These are phyloP conservation scores for Perccottus glenii DNA, from an alignment of 2,113 vertebrate genomes.

Conservation along the genomic window DNA sequence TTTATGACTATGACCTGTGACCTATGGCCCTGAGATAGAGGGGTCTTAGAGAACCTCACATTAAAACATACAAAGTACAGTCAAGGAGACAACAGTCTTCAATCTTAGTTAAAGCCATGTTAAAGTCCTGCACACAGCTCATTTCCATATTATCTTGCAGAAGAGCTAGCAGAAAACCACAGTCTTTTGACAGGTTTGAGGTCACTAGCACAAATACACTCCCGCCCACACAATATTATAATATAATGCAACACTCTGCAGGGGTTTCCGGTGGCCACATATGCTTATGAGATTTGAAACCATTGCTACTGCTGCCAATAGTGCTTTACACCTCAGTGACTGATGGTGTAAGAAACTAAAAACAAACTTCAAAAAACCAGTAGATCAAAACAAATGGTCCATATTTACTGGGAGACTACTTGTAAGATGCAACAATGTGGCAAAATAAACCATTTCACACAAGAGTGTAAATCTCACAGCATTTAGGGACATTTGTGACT, in stretches of 20 bases:
- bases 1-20: slow-evolving; percentile 24
- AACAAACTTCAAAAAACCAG: slow-evolving; percentile 5
- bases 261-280: slow-evolving; percentile 13
- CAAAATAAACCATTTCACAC: slow-evolving; percentile 56
- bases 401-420: slow-evolving; percentile 36
- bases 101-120: slow-evolving; percentile 54
- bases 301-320: slow-evolving; percentile 5
- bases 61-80: slow-evolving; percentile 30
- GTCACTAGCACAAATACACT: slow-evolving; percentile 18
- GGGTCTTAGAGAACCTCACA: slow-evolving; percentile 8
- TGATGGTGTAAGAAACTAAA: slow-evolving; percentile 6
- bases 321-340: slow-evolving; percentile 8
- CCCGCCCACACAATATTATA: slow-evolving; percentile 6
- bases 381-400: slow-evolving; percentile 50
- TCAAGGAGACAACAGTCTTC: slow-evolving; percentile 46
- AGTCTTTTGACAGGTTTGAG: slow-evolving; percentile 39
- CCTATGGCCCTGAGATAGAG: slow-evolving; percentile 26
- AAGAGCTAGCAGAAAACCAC: slow-evolving; percentile 60
- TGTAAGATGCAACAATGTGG: slow-evolving; percentile 38
- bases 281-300: slow-evolving; percentile 31
- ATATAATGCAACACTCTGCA: slow-evolving; percentile 16
- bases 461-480: slow-evolving; percentile 55
- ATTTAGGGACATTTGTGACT: slow-evolving; percentile 49
- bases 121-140: slow-evolving; percentile 48
- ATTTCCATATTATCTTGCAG: slow-evolving; percentile 60